Conservation (phyloP, 2,113 vertebrate genomes). For the Macquaria australasica region DNA sequence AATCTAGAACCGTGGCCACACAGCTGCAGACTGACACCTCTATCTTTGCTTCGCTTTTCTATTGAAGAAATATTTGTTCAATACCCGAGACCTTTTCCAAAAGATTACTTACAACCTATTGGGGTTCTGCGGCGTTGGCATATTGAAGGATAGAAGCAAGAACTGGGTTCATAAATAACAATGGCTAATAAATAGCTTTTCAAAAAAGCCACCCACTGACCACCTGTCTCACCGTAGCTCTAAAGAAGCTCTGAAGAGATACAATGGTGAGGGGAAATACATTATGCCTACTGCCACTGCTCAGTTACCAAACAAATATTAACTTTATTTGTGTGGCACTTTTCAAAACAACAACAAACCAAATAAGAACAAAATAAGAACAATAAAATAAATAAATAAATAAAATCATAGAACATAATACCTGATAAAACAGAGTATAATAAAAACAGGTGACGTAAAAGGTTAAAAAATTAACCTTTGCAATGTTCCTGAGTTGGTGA, state of each 20-base stretch:
- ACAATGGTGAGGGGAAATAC: neutral
- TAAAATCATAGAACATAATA: no score
- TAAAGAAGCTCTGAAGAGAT: neutral
- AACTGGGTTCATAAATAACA: neutral
- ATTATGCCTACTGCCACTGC: neutral
- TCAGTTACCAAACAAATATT: neutral
- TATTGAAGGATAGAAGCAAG: neutral
- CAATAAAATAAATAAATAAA: no score
- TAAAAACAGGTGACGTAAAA: no score
- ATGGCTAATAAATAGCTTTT: conserved; percentile 13
- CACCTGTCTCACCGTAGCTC: conserved; percentile 2
- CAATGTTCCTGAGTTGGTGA: no score
- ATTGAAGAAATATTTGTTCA: conserved; percentile 1
- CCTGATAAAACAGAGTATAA: no score
- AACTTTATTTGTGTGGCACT: no score
- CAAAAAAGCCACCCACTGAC: conserved; percentile 6
- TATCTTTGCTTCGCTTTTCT: neutral
- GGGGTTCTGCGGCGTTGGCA: neutral
- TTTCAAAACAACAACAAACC: no score
- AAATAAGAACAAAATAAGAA: no score
- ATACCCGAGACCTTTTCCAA: neutral
- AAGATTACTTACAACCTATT: neutral
- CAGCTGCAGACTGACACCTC: neutral
- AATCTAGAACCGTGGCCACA: neutral
- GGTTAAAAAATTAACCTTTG: no score